These are phyloP conservation scores for Heliangelus exortis DNA, from an alignment of 2,797 vertebrate genomes.

Conservation along the genomic window DNA sequence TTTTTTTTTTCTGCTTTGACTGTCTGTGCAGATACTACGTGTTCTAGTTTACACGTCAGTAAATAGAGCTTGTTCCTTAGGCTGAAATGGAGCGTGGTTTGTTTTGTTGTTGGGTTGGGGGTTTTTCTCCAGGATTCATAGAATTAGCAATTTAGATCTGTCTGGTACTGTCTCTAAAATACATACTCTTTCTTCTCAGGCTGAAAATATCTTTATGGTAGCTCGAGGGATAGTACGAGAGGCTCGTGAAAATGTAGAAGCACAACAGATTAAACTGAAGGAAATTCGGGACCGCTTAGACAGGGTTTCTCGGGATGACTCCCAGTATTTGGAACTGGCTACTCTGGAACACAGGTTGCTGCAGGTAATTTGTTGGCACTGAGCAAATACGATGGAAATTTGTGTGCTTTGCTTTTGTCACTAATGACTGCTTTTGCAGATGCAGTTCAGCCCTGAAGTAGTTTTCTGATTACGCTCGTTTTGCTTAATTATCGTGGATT, in stretches of 20 bases:
- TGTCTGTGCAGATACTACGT: background rate
- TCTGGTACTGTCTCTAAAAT: background rate
- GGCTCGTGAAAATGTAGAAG: slow-evolving; percentile 86
- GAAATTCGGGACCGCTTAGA: slow-evolving; percentile 94
- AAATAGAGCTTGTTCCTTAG: background rate
- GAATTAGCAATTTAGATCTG: background rate
- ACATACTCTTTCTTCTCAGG: slow-evolving; percentile 78
- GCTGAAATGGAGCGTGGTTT: background rate
- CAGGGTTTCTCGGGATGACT: slow-evolving; percentile 92
- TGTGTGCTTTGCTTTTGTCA: background rate
- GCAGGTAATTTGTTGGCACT: slow-evolving; percentile 83
- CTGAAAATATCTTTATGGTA: slow-evolving; percentile 94
- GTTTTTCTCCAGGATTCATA: fast-evolving
- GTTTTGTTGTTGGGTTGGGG: background rate
- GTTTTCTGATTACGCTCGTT: background rate
- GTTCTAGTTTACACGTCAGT: background rate
- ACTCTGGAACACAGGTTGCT: slow-evolving; percentile 93
- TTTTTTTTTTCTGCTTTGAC: background rate
- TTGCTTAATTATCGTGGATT: background rate
- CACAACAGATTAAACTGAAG: slow-evolving; percentile 88
- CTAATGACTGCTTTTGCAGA: background rate
- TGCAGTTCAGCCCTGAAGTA: background rate
- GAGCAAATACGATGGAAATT: background rate
- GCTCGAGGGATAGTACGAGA: slow-evolving; percentile 93
- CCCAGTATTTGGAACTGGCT: slow-evolving; percentile 93